Conservation (phyloP, 2,113 vertebrate genomes). For the Amia ocellicauda region DNA sequence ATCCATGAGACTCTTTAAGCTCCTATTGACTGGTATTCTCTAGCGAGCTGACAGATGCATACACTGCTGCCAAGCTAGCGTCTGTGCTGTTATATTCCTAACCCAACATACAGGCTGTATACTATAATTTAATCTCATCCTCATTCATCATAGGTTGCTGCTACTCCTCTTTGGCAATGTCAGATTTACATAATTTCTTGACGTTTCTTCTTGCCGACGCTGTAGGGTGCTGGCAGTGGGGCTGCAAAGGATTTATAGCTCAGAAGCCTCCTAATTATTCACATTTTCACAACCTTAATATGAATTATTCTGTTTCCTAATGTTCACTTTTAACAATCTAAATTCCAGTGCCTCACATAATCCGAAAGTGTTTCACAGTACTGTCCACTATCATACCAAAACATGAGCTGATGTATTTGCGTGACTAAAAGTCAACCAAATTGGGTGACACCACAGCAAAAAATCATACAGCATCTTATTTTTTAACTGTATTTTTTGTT, state of each 20-base stretch:
- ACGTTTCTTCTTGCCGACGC: not conserved
- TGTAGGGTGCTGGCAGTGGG: not conserved
- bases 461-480: too few species aligned
- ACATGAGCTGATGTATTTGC: too few species aligned
- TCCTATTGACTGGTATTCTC: constrained; percentile 26
- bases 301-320: too few species aligned
- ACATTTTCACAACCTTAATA: too few species aligned
- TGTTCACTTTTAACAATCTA: too few species aligned
- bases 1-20: constrained; percentile 11
- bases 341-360: too few species aligned
- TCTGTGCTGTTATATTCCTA: not conserved
- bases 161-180: not conserved
- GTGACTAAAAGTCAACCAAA: too few species aligned
- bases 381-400: too few species aligned
- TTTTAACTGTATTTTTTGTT: too few species aligned
- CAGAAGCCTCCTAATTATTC: too few species aligned
- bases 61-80: constrained; percentile 16
- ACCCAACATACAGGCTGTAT: not conserved
- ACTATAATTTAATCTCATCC: not conserved
- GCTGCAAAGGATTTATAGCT: not conserved
- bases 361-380: too few species aligned
- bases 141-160: not conserved
- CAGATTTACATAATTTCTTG: not conserved
- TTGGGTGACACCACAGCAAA: too few species aligned
- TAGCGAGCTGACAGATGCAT: constrained; percentile 23